Evolutionary conservation across 2,113 vertebrate genomes (phyloP), one percentile per base, ranked within the genome.

Genomic region (Podilymbus podiceps): DNA sequence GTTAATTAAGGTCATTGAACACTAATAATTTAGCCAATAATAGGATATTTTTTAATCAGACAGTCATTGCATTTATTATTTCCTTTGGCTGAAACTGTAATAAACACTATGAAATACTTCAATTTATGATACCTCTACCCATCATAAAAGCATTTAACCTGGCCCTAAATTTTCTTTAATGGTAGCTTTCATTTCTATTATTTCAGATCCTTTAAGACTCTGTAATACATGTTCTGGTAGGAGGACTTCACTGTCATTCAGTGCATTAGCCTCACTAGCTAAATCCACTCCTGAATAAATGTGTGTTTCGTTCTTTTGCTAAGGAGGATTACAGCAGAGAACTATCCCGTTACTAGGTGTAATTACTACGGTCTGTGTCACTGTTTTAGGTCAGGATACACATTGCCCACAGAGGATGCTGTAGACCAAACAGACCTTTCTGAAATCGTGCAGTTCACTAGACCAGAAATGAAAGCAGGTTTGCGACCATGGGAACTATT

Each of bases 21-120:
- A 95, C 97, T 97, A 98, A 98, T 98, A 98, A 98, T 98, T 98
- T 97, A 98, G 56, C 95, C 95, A 97, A 96, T 97, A 97, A 96
- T 76, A 93, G 78, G 85, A 38, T 98, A 95, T 97, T 97, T 98
- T 97, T 97, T 73, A 98, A 97, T 94, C 97, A 98, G 90, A 90
- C 91, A 97, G 96, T 95, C 96, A 97, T 47, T 97, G 78, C 98
- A 97, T 97, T 98, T 98, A 97, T 97, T 98, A 98, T 98, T 98
- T 98, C 98, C 94, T 98, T 97, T 96, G 76, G 96, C 78, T 94
- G 92, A 82, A 92, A 88, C 53, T 62, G 85, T 97, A 97, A 98
- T 98, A 98, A 98, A 98, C 98, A 98, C 71, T 82, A 73, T 68
- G 84, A 96, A 97, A 95, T 97, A 88, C 62, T 97, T 96, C 89